Conservation (phyloP, 2,888 invertebrate genomes). For the Carterocephalus palaemon region DNA sequence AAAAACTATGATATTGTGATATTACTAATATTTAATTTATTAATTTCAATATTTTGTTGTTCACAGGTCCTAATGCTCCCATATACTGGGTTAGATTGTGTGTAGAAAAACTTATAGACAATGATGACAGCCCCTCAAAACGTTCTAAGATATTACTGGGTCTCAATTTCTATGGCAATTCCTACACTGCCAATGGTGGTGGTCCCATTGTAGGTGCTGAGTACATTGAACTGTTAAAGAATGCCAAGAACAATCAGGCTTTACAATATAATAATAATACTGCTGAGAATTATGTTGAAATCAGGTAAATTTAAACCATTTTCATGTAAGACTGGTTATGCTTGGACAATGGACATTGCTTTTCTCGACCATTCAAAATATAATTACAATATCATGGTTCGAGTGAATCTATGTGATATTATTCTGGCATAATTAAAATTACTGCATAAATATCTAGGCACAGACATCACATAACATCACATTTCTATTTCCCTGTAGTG, state of each 20-base stretch:
- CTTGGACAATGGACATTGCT: too few species aligned
- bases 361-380: too few species aligned
- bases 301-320: conserved; percentile 87
- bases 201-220: conserved; percentile 89
- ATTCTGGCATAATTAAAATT: too few species aligned
- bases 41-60: neutral
- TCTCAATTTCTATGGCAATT: conserved; percentile 95
- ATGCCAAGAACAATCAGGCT: conserved; percentile 83
- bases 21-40: too few species aligned
- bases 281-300: conserved; percentile 91
- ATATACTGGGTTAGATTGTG: conserved; percentile 89
- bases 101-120: conserved; percentile 85
- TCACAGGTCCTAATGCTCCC: conserved; percentile 92
- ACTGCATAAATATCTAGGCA: too few species aligned
- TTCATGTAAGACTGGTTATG: too few species aligned
- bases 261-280: conserved; percentile 87
- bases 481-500: too few species aligned
- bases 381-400: too few species aligned
- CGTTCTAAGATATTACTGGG: conserved; percentile 91
- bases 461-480: too few species aligned
- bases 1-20: too few species aligned
- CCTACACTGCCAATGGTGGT: conserved; percentile 89
- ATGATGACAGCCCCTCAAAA: conserved; percentile 74
- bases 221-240: conserved; percentile 86
- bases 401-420: too few species aligned